phyloP scores from a whole-genome alignment of 2,888 invertebrate species.

The Nemotelus pantherinus region DNA sequence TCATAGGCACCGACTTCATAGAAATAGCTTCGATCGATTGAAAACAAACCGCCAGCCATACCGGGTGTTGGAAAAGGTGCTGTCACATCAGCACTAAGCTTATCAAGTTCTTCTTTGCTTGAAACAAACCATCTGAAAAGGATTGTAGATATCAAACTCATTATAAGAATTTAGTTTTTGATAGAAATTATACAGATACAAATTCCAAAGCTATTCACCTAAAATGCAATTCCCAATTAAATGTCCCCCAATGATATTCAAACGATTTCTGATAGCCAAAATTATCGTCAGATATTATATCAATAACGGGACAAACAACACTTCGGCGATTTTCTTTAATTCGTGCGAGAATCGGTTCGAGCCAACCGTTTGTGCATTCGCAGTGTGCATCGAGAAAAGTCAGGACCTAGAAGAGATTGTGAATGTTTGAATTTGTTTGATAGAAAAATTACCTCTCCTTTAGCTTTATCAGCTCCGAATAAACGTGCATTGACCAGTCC shows the following conservation, averaged over 20 bases:
- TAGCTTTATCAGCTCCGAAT: conserved; percentile 76
- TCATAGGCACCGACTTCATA: conserved; percentile 90
- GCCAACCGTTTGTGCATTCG: conserved; percentile 86
- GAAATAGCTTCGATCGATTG: conserved; percentile 86
- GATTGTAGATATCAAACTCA: background rate
- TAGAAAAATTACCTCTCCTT: conserved; percentile 68
- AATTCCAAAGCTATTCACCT: conserved; percentile 54
- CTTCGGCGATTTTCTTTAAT: conserved; percentile 60
- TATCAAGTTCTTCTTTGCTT: conserved; percentile 68
- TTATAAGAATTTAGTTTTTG: no score
- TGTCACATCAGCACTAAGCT: conserved; percentile 78
- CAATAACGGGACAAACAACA: conserved; percentile 81
- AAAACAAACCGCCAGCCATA: conserved; percentile 90
- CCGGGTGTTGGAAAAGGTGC: conserved; percentile 84
- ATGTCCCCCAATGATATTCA: conserved; percentile 97
- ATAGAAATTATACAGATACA: no score
- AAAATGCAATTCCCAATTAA: conserved; percentile 97
- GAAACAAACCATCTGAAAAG: conserved; percentile 73
- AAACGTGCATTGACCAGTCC: conserved; percentile 87
- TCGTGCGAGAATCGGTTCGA: conserved; percentile 77
- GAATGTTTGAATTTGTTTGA: background rate
- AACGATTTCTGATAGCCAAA: conserved; percentile 90
- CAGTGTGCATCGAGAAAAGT: conserved; percentile 99
- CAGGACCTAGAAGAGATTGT: conserved; percentile 62
- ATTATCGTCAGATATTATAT: conserved; percentile 94